Conservation (phyloP, 2,888 invertebrate species). For the Cataglyphis albicans region DNA sequence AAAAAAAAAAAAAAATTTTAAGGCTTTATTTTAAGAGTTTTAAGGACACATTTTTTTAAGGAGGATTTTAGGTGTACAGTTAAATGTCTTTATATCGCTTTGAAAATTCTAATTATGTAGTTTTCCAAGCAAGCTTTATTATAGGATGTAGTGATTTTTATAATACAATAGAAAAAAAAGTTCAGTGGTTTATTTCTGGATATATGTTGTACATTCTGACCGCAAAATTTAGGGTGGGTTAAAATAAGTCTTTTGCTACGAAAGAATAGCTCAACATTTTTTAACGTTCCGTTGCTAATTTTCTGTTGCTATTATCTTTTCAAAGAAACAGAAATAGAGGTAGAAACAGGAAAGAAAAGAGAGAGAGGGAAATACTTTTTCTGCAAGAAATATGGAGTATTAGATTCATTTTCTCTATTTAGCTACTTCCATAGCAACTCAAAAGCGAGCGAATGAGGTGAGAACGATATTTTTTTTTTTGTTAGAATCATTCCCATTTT, state of each 20-base stretch:
- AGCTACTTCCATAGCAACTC: not conserved
- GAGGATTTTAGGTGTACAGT: not conserved
- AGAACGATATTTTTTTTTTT: not conserved
- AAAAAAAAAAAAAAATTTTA: not conserved
- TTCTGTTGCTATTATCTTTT: not conserved
- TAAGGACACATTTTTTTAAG: not conserved
- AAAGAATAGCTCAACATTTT: not conserved
- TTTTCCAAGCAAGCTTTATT: not conserved
- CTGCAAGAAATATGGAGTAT: not conserved
- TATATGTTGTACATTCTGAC: not conserved
- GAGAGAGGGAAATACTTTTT: not conserved
- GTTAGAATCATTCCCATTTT: not conserved
- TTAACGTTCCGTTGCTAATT: not conserved
- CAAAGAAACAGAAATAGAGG: not conserved
- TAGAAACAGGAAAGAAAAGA: no score
- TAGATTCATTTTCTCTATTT: constrained; percentile 8
- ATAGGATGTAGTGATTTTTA: not conserved
- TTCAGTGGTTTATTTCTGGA: not conserved
- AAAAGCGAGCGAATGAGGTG: not conserved
- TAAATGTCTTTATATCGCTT: not conserved
- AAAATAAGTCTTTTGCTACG: not conserved
- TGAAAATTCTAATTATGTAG: not conserved
- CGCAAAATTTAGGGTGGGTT: not conserved
- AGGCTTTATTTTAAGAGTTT: not conserved
- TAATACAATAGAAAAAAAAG: not conserved